Evolutionary conservation across 2,888 invertebrate genomes (phyloP).

Genomic region (Leptinotarsa tumamoca): DNA sequence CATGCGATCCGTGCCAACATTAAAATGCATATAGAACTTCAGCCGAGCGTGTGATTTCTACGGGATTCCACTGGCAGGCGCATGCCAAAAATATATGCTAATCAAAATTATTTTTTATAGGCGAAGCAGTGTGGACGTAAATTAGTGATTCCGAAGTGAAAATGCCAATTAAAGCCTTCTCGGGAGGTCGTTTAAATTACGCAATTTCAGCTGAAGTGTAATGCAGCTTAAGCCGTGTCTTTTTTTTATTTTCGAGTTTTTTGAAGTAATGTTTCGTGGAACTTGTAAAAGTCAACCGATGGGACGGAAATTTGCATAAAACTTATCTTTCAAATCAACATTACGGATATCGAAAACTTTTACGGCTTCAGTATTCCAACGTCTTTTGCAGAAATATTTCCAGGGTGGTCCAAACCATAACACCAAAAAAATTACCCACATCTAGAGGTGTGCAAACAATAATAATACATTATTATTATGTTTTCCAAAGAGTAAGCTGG

Average conservation of each 20-base stretch:
- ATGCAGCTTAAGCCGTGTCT: neutral
- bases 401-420: no score
- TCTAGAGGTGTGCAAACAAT: no score
- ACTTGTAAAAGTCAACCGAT: neutral
- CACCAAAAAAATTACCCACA: no score
- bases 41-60: constrained; percentile 16
- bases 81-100: constrained; percentile 38
- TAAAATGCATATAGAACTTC: constrained; percentile 29
- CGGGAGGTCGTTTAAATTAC: constrained; percentile 6
- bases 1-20: constrained; percentile 18
- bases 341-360: no score
- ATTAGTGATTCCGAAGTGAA: constrained; percentile 27
- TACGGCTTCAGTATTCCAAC: no score
- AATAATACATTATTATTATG: no score
- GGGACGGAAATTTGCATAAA: no score
- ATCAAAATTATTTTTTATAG: constrained; percentile 32
- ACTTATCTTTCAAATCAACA: no score
- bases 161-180: constrained; percentile 23
- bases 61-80: constrained; percentile 30
- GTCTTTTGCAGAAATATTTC: no score
- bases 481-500: no score
- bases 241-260: constrained; percentile 9
- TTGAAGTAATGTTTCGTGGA: neutral
- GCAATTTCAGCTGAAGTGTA: constrained; percentile 17
- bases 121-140: constrained; percentile 15